Base-by-base conservation (phyloP, 2,113 vertebrate genomes). In the Gasterosteus nipponicus region DNA sequence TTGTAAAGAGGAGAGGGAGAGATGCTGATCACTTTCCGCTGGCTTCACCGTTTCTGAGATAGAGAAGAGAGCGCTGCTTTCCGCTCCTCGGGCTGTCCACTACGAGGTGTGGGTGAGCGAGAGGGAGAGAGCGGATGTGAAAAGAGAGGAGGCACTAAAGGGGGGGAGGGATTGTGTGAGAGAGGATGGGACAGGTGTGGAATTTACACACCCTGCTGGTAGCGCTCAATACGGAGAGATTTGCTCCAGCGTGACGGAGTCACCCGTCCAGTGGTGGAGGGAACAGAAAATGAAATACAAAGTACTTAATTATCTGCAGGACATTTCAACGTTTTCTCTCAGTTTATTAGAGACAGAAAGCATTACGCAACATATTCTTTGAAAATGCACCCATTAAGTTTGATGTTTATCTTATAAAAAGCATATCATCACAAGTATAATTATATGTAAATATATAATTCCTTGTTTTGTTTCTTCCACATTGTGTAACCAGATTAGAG, bases 181-280 rank as follows among this genome's bases (percentile, higher is more conserved):
- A 2, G 66, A 82, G 73, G 82, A 91, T 85, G 76, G 85, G 91
- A 91, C 92, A 92, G 90, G 91, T 91, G 90, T 90, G 85, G 90
- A 91, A 91, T 91, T 88, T 89, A 88, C 89, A 87, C 83, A 82
- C 84, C 79, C 79, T 54, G 77, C 83, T 79, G 83, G 83, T 80
- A 72, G 70, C 5, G 64, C n/a, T 9, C 65, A 84, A 73, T 61
- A 26, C 73, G 81, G 83, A 74, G 83, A 81, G 79, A 75, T 82
- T 73, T 83, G 74, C 84, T 61, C 73, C 60, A 56, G 56, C 19
- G n/a, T 64, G 78, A 87, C 90, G 87, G 87, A 88, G 73, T 91
- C 89, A 86, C 81, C 42, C 56, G 14, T 69, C 33, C 78, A 67
- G 56, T 67, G 62, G 70, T 61, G 60, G 78, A 82, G n/a, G 69